Evolutionary conservation across 2,888 invertebrate species (phyloP), one percentile per base, ranked within the genome.

Genomic region (Spodoptera exigua): DNA sequence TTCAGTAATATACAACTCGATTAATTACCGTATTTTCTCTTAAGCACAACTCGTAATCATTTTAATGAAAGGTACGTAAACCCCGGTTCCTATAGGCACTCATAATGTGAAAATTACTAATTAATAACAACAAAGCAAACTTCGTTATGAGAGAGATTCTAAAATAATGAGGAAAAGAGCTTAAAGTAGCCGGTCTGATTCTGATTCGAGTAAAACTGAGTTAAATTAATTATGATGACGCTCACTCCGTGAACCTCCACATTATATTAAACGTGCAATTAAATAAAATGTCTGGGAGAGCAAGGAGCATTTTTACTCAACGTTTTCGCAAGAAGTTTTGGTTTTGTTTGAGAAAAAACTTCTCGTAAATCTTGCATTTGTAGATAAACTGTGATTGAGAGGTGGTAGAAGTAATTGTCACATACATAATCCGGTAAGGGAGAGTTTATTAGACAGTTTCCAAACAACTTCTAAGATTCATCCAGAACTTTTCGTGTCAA

Each of bases 231-330:
- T 55, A 69, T 49, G 60, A 59, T 40, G 61, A 55, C 46, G 47
- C 47, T 53, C 44, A 48, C 18, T 52, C 49, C 47, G 43, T 41
- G 46, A 61, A 72, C 13, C 43, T 59, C 54, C 17, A 61, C 46
- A 71, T 66, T 67, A 67, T 56, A 72, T 61, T 56, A 51, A 72
- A 51, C 34, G 56, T 54, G 43, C 53, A 67, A 72, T 72, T 72
- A 57, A 56, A 66, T 67, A 21, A 70, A 72, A 70, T 18, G 61
- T 61, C 61, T 67, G 41, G 44, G 27, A 53, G 27, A 21, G 67
- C 17, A 52, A 59, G 32, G 21, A 41, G 45, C 41, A 55, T 48
- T 71, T 59, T 48, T 41, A 48, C 27, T 49, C 5, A 48, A 45
- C 40, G 2, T 32, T 39, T 49, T n/a, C n/a, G 40, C 41, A 36